Evolutionary conservation across 2,797 vertebrate species (phyloP).

Genomic region (Melanotaenia maccullochi): DNA sequence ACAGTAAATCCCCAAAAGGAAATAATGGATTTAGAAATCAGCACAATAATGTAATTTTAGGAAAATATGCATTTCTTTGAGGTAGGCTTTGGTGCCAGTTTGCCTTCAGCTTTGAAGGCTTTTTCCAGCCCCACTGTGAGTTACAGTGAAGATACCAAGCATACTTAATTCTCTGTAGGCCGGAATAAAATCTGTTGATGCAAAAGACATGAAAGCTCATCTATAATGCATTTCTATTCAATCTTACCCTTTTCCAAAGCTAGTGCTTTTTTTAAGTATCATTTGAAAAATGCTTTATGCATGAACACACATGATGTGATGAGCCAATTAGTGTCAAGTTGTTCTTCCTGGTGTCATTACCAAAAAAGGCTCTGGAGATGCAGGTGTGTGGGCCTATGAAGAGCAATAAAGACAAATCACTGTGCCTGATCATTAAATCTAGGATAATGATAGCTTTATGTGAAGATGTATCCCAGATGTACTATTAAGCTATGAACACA

Average conservation of each 20-base stretch:
- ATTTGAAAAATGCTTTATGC: conserved; percentile 45
- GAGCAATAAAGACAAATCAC: conserved; percentile 74
- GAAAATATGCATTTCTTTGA: conserved; percentile 6
- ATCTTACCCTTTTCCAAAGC: conserved; percentile 48
- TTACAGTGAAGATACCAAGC: conserved; percentile 31
- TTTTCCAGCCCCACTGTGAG: conserved; percentile 12
- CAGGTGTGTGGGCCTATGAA: conserved; percentile 64
- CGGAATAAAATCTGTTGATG: conserved; percentile 12
- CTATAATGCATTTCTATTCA: conserved; percentile 50
- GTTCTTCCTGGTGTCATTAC: conserved; percentile 65
- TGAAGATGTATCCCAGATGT: conserved; percentile 67
- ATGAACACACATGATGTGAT: conserved; percentile 68
- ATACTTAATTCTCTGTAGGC: conserved; percentile 10
- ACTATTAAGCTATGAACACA: conserved; percentile 62
- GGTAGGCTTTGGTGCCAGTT: not conserved
- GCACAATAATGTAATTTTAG: not conserved
- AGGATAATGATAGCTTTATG: conserved; percentile 71
- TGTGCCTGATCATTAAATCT: conserved; percentile 69
- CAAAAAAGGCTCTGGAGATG: conserved; percentile 61
- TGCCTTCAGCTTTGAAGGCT: conserved; percentile 26
- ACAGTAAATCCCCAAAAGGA: not conserved
- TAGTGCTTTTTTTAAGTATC: conserved; percentile 44
- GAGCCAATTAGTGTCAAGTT: conserved; percentile 76
- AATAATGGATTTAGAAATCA: not conserved
- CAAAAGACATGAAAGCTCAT: conserved; percentile 45